Conservation (phyloP, 2,888 invertebrate genomes). For the Chloromyia formosa region DNA sequence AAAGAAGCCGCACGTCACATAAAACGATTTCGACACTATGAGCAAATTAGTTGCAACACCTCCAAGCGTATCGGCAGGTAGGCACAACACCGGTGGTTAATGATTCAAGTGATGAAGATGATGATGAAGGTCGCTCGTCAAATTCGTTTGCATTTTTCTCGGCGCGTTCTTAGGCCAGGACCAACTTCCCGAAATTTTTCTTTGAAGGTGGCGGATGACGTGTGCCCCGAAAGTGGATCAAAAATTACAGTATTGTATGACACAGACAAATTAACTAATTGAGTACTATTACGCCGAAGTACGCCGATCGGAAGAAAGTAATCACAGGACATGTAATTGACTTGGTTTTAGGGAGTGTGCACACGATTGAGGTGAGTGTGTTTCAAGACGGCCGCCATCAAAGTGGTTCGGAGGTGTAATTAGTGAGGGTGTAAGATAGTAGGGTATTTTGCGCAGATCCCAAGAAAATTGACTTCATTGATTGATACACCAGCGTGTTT, state of each 20-base stretch:
- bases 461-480: too few species aligned
- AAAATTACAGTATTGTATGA: conserved; percentile 24
- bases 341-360: conserved; percentile 24
- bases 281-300: conserved; percentile 29
- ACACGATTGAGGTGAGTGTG: background rate
- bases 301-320: conserved; percentile 36
- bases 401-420: background rate
- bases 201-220: conserved; percentile 31
- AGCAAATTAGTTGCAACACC: conserved; percentile 39
- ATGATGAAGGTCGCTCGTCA: conserved; percentile 7
- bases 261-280: conserved; percentile 48
- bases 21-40: conserved; percentile 39
- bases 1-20: conserved; percentile 34
- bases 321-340: conserved; percentile 35
- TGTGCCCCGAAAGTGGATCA: conserved; percentile 37
- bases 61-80: conserved; percentile 15
- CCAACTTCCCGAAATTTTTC: background rate
- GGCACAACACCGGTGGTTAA: background rate
- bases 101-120: background rate
- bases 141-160: too few species aligned
- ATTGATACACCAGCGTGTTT: too few species aligned
- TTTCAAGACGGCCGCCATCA: conserved; percentile 15
- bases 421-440: background rate
- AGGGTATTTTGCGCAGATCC: too few species aligned
- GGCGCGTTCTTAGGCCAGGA: background rate